Evolutionary conservation across 2,888 invertebrate genomes (phyloP).

Genomic region (Sminthurinus aureus): DNA sequence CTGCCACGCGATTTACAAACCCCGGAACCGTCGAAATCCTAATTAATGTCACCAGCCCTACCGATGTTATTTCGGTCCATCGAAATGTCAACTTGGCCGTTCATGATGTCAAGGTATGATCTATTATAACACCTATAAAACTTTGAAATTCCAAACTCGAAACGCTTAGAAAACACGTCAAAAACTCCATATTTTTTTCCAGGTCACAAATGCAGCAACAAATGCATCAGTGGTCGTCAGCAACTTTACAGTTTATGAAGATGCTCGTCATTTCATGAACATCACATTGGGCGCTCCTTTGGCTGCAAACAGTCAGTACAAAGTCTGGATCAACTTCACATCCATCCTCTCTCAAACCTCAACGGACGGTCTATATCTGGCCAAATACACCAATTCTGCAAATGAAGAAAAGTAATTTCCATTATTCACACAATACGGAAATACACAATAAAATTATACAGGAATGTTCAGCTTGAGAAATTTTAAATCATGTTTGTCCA

Average conservation of each 20-base stretch:
- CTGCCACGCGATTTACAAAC: constrained; percentile 42
- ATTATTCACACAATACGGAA: too few relatives aligned
- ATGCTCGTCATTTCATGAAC: not conserved
- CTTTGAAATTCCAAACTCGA: too few relatives aligned
- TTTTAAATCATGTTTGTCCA: too few relatives aligned
- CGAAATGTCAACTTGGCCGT: not conserved
- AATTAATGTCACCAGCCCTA: constrained; percentile 8
- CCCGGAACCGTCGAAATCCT: constrained; percentile 46
- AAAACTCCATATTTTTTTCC: too few relatives aligned
- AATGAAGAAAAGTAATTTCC: constrained; percentile 10
- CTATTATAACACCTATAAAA: too few relatives aligned
- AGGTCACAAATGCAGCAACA: too few relatives aligned
- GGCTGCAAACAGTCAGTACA: constrained; percentile 29
- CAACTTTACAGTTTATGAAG: not conserved
- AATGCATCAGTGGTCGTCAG: too few relatives aligned
- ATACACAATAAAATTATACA: too few relatives aligned
- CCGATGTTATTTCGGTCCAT: constrained; percentile 8
- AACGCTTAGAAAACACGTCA: too few relatives aligned
- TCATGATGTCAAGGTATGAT: not conserved
- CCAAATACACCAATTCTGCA: constrained; percentile 45
- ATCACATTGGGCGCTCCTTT: not conserved
- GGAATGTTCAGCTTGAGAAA: too few relatives aligned
- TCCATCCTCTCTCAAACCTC: constrained; percentile 43
- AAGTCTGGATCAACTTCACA: constrained; percentile 42
- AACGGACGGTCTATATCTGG: constrained; percentile 51